Conservation (phyloP, 1,140 invertebrate genomes). For the Drosophila mojavensis region DNA sequence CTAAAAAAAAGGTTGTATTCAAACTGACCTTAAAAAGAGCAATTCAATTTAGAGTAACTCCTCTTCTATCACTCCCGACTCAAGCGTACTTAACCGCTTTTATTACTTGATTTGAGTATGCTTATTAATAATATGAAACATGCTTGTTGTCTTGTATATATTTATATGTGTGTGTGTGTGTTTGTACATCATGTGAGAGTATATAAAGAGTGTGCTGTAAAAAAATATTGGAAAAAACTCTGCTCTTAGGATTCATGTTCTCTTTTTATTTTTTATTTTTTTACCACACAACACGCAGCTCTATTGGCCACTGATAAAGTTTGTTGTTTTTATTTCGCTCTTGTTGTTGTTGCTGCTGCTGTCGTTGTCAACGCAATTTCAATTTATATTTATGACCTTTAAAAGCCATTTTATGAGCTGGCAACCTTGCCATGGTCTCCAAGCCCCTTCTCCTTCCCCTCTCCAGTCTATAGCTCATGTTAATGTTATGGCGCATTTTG, state of each 20-base stretch:
- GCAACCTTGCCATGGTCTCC: slow-evolving; percentile 35
- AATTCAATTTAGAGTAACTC: no score
- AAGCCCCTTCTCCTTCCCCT: neutral
- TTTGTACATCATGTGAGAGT: neutral
- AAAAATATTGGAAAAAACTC: neutral
- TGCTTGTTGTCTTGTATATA: neutral
- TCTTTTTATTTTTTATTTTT: neutral
- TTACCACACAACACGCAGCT: neutral
- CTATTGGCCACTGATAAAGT: slow-evolving; percentile 22
- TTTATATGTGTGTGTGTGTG: neutral
- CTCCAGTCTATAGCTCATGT: slow-evolving; percentile 14
- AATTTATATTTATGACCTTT: slow-evolving; percentile 79
- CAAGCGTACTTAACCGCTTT: slow-evolving; percentile 14
- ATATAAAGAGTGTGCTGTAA: neutral
- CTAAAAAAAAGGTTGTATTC: no score
- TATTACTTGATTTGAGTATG: slow-evolving; percentile 4
- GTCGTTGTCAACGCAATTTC: slow-evolving; percentile 73
- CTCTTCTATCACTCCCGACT: no score
- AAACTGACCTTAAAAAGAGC: no score
- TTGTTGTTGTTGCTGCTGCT: slow-evolving; percentile 9
- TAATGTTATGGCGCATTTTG: slow-evolving; percentile 64
- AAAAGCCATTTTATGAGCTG: slow-evolving; percentile 74
- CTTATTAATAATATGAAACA: slow-evolving; percentile 3
- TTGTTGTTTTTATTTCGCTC: neutral
- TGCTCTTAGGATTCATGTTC: neutral